phyloP scores from a whole-genome alignment of 2,113 vertebrate species.

The Coptodon rendalli region DNA sequence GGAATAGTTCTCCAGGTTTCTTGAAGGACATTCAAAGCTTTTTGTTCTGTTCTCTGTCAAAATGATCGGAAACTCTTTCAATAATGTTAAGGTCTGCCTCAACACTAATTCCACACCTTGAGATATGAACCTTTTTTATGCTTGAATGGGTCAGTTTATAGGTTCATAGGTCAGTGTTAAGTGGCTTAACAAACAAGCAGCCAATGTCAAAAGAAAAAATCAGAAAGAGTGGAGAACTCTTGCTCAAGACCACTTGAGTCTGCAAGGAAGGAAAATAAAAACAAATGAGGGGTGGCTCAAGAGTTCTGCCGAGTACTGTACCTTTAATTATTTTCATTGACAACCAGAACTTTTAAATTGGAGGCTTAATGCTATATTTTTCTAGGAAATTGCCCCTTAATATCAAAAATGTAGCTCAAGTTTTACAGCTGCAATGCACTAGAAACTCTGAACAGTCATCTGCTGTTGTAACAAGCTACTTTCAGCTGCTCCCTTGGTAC shows the following conservation, averaged over 20 bases:
- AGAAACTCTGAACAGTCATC: not conserved
- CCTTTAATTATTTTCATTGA: not conserved
- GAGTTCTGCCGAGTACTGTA: not conserved
- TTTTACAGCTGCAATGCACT: not conserved
- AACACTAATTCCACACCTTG: not conserved
- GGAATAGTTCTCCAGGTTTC: not conserved
- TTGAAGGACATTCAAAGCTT: not conserved
- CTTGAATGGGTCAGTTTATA: not conserved
- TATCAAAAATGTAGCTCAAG: not conserved
- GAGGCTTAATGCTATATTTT: not conserved
- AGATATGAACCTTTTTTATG: not conserved
- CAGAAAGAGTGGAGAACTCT: not conserved
- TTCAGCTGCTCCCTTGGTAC: not conserved
- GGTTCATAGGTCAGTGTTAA: not conserved
- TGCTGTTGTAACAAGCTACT: not conserved
- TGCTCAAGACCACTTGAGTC: not conserved
- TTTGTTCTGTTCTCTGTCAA: not conserved
- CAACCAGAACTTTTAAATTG: not conserved
- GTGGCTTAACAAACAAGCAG: not conserved
- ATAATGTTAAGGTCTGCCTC: not conserved
- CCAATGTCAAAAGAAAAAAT: not conserved
- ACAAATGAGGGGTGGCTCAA: not conserved
- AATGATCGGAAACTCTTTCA: not conserved
- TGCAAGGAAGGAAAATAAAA: not conserved
- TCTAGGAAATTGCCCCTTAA: not conserved